These are phyloP conservation scores for Argyrosomus japonicus DNA, from an alignment of 2,113 vertebrate genomes.

Conservation along the genomic window DNA sequence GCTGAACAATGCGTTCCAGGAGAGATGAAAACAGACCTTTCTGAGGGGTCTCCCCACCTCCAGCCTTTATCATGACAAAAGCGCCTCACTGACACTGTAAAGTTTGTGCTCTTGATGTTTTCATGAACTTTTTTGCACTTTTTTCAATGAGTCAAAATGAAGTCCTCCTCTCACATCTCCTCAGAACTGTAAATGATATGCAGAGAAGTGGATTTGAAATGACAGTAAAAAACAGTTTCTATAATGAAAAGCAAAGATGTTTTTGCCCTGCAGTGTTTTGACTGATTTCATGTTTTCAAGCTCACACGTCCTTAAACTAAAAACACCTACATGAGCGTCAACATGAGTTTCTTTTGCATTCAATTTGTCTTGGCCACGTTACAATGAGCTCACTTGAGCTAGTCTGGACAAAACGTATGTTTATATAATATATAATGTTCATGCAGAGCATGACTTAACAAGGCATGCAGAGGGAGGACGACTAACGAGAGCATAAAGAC, in stretches of 20 bases:
- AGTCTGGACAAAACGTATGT: no score
- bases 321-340: no score
- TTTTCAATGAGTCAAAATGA: background rate
- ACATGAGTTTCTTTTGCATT: no score
- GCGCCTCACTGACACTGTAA: conserved; percentile 4
- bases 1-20: conserved; percentile 32
- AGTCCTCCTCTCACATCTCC: background rate
- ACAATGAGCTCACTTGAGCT: no score
- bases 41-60: background rate
- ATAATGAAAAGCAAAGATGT: background rate
- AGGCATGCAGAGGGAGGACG: no score
- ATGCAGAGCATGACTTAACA: no score
- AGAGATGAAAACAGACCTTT: conserved; percentile 14
- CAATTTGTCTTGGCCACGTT: no score
- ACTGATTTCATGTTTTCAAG: background rate
- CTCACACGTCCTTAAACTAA: no score
- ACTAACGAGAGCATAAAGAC: background rate
- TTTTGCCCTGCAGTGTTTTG: background rate
- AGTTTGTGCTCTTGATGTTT: background rate
- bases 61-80: background rate
- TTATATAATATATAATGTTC: no score
- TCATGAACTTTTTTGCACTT: background rate
- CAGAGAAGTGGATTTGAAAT: background rate
- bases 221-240: background rate
- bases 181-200: background rate